Conservation (phyloP, 2,888 invertebrate species). For the Spialia ferax region DNA sequence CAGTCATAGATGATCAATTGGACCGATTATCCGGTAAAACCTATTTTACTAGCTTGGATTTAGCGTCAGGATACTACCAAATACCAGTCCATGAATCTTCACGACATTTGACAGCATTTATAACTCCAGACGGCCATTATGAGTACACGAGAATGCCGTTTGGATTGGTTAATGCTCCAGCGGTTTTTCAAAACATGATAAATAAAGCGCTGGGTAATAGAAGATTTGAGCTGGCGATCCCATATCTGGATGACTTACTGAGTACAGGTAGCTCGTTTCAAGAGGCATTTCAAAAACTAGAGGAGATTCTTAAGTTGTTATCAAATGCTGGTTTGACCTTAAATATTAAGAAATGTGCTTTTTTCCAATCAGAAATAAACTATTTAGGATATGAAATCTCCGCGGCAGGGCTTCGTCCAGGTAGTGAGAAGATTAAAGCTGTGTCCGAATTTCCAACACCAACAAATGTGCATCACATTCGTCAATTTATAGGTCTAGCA, state of each 20-base stretch:
- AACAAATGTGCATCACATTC: background rate
- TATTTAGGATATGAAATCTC: slow-evolving; percentile 24
- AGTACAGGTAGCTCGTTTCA: background rate
- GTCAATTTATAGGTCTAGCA: slow-evolving; percentile 17
- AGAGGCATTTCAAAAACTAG: slow-evolving; percentile 8
- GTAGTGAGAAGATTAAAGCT: background rate
- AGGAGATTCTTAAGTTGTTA: background rate
- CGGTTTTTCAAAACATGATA: slow-evolving; percentile 6
- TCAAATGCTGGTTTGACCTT: slow-evolving; percentile 7
- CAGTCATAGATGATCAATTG: slow-evolving; percentile 5
- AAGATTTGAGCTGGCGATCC: background rate
- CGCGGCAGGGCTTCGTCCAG: slow-evolving; percentile 1
- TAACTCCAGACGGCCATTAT: slow-evolving; percentile 32
- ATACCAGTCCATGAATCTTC: background rate
- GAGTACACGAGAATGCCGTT: slow-evolving; percentile 30
- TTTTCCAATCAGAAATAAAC: slow-evolving; percentile 14
- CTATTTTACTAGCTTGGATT: slow-evolving; percentile 7
- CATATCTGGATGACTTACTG: background rate
- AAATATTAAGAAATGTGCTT: slow-evolving; percentile 15
- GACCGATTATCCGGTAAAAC: background rate
- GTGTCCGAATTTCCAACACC: slow-evolving; percentile 9
- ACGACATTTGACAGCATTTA: slow-evolving; percentile 18
- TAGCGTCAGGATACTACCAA: background rate
- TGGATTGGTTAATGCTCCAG: slow-evolving; percentile 3
- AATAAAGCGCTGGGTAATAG: background rate